Evolutionary conservation across 2,113 vertebrate genomes (phyloP).

Genomic region (Mionectes macconnelli): DNA sequence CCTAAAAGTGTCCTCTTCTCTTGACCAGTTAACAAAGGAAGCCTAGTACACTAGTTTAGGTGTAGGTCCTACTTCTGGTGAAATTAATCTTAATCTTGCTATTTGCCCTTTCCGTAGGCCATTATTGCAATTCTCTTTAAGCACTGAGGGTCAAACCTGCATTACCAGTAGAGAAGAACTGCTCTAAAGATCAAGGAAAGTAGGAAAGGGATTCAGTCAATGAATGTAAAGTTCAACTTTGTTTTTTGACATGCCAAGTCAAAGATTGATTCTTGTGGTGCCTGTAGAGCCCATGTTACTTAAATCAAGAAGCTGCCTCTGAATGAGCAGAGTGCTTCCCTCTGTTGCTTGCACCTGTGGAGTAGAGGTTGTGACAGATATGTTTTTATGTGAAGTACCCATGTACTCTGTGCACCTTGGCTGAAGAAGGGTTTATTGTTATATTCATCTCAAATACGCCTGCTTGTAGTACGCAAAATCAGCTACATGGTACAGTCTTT

Average conservation of each 20-base stretch:
- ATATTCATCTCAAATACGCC: neutral
- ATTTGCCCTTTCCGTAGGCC: neutral
- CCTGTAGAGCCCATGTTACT: neutral
- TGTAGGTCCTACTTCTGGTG: neutral
- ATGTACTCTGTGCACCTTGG: neutral
- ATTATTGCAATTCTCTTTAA: neutral
- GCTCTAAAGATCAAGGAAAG: neutral
- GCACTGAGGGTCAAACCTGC: neutral
- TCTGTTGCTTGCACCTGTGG: slow-evolving; percentile 11
- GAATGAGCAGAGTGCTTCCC: neutral
- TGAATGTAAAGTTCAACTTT: slow-evolving; percentile 1
- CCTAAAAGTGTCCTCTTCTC: neutral
- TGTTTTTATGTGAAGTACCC: slow-evolving; percentile 5
- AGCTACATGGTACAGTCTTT: neutral
- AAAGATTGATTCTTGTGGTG: slow-evolving; percentile 2
- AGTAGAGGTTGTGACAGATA: slow-evolving; percentile 12
- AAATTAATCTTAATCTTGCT: neutral
- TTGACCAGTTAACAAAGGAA: neutral
- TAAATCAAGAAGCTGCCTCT: neutral
- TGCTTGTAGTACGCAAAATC: neutral
- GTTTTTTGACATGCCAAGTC: neutral
- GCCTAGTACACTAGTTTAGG: neutral
- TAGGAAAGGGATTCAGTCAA: neutral
- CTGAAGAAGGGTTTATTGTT: neutral
- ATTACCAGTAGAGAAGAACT: neutral